Base-by-base conservation (phyloP, 2,113 vertebrate species). In the Eurystomus gularis region DNA sequence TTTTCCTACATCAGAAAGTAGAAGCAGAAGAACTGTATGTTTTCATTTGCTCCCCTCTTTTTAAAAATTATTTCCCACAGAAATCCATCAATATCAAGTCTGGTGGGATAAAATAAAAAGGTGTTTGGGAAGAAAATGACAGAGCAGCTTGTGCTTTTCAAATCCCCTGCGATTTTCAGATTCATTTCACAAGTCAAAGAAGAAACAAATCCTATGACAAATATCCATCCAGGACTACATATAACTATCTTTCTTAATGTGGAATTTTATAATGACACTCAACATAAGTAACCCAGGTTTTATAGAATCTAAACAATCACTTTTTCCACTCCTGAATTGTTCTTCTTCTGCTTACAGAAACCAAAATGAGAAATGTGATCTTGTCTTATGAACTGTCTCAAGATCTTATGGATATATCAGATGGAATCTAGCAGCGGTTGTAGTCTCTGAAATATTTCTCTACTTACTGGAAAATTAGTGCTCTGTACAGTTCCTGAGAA, bases 321-420 rank as follows among this genome's bases (percentile, higher is more conserved):
- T 17, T 87, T 86, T 92, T 82, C 72, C 60, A 55, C 83, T 92
- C 58, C 51, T 57, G 23, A 91, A 64, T 54, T 1, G 3, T 90
- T 94, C 94, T 91, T 85, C 42, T 88, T 39, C 51, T 68, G 57
- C 69, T 94, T 89, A 84, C 52, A 77, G 90, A 95, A 93, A 81
- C 35, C 51, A 94, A 94, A 92, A 79, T 80, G 73, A 90, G 66
- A 95, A 94, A 88, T 51, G 78, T 80, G 82, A 88, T 66, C 39
- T 88, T 83, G 58, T 39, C 23, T 65, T 93, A 90, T 44, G 33
- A 92, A 86, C 46, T 60, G 78, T 46, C 37, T 86, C 20, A 54
- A 80, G 72, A 93, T 52, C 60, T 49, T 83, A 66, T 2, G 6
- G 77, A 51, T 61, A 16, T 35, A 55, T 54, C 35, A 64, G 78